Percentiles rank a stretch among this genome's conserved stretches.
Conservation (phyloP, 2,797 vertebrate species). For the Onychomys leucogaster region DNA sequence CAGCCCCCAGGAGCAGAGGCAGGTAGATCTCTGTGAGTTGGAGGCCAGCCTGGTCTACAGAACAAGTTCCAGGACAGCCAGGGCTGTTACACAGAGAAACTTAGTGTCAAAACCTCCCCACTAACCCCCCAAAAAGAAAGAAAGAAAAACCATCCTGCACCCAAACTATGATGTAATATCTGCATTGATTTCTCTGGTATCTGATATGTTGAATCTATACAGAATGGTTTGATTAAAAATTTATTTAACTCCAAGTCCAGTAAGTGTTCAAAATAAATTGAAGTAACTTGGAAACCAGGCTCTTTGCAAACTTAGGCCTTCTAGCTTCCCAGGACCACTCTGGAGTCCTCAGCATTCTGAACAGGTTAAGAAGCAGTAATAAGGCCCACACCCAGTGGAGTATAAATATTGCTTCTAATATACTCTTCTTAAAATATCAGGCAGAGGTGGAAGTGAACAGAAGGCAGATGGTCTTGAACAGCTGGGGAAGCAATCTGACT, state of each 20-base stretch:
- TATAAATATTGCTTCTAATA: slow-evolving; percentile 24
- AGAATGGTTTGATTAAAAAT: slow-evolving; percentile 51
- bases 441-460: neutral
- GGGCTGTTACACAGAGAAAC: neutral
- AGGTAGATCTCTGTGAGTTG: neutral
- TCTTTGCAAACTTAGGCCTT: neutral
- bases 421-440: neutral
- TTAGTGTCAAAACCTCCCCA: neutral
- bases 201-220: neutral
- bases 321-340: neutral
- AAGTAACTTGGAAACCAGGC: neutral
- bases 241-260: slow-evolving; percentile 10
- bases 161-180: neutral
- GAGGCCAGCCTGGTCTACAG: neutral
- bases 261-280: slow-evolving; percentile 20
- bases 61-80: neutral
- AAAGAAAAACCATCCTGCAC: neutral
- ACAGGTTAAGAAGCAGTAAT: neutral
- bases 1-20: neutral
- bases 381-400: neutral
- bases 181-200: slow-evolving; percentile 22
- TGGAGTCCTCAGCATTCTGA: neutral
- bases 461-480: slow-evolving; percentile 38
- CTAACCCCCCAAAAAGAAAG: neutral
- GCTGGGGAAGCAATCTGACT: neutral